Base-by-base conservation (phyloP, 2,888 invertebrate genomes). In the Dasysyrphus albostriatus region DNA sequence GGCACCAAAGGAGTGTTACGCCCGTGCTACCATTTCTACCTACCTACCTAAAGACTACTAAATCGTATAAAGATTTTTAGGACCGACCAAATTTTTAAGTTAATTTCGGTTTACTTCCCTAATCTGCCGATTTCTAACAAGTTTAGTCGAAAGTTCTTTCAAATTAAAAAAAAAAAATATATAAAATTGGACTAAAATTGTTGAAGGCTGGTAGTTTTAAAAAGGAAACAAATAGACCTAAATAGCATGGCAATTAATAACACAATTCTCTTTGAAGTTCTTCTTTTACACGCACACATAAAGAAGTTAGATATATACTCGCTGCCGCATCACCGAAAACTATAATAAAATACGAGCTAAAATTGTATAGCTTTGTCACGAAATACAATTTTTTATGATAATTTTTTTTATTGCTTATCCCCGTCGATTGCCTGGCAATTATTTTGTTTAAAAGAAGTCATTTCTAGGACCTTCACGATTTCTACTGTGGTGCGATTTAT, bases 391-490 rank as follows among this genome's bases (percentile, higher is more conserved):
- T 67, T 67, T 19, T 67, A 67, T 67, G 49, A 49, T 67, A 49
- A 49, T 67, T 67, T 67, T 67, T 67, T 67, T 67, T 67, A 67
- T 47, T 67, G 14, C 49, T 49, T n/a, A 67, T 49, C 16, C 7
- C 16, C 49, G 49, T 37, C 67, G 34, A 19, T 67, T 9, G 12
- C 34, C 49, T 34, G n/a, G 34, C 32, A 16, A 65, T 65, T 34
- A 65, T 65, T 58, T 39, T 7, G 19, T 37, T 29, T 61, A 74
- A 82, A 77, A 61, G 32, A 63, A 59, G 29, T 58, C n/a, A 85
- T 87, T 87, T 70, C 82, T 78, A 87, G 78, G 85, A 82, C 85
- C 85, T 87, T 82, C 82, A 87, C 85, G 85, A 77, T 82, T 79
- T 29, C n/a, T 29, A 1, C 2, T 63, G 54, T 72, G 85, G 82